Conservation (phyloP, 2,888 invertebrate species). For the Zygothrica quintamaculata region DNA sequence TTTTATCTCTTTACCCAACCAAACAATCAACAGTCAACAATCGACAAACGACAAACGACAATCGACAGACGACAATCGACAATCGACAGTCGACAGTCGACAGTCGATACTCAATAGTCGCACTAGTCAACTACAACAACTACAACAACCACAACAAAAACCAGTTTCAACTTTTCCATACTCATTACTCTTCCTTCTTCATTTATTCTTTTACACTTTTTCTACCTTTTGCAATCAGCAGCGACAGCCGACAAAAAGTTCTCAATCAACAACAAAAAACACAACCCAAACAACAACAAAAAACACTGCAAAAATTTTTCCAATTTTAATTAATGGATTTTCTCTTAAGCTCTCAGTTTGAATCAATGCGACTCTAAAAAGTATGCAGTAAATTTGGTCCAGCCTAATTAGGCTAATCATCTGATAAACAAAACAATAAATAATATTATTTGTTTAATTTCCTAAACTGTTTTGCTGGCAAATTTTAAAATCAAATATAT, state of each 20-base stretch:
- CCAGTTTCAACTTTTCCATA: constrained; percentile 42
- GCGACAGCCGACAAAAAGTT: constrained; percentile 56
- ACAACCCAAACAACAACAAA: too few species aligned
- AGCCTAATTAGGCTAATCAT: too few species aligned
- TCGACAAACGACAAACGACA: not conserved
- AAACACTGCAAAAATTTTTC: constrained; percentile 34
- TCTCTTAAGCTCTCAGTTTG: not conserved
- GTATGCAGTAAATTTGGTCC: constrained; percentile 23
- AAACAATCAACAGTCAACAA: constrained; percentile 1
- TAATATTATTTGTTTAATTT: too few species aligned
- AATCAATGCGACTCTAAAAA: constrained; percentile 10
- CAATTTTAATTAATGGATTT: constrained; percentile 30
- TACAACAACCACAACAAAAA: too few species aligned
- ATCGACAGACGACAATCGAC: too few species aligned
- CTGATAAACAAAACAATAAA: too few species aligned
- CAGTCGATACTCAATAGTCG: not conserved
- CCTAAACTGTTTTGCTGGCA: too few species aligned
- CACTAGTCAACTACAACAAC: too few species aligned
- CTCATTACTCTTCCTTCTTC: constrained; percentile 26
- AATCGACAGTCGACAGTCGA: constrained; percentile 1
- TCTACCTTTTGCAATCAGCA: constrained; percentile 42
- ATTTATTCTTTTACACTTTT: constrained; percentile 11
- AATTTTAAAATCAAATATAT: too few species aligned
- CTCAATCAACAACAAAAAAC: too few species aligned
- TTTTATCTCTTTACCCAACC: constrained; percentile 32